These are phyloP conservation scores for Bhutanitis thaidina DNA, from an alignment of 2,888 invertebrate genomes.

Conservation along the genomic window DNA sequence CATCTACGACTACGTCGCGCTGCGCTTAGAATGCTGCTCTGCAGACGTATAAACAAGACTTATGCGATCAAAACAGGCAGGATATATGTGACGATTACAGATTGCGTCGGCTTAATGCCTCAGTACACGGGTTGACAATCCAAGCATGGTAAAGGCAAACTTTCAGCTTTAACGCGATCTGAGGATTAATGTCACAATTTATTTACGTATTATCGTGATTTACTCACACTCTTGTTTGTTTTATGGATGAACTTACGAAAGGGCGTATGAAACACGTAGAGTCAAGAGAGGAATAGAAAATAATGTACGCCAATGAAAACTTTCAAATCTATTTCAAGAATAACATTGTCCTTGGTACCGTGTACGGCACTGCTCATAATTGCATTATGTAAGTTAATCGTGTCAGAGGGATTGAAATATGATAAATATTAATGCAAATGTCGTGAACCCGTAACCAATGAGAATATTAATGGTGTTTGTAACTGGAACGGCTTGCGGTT, in stretches of 20 bases:
- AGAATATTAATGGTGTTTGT: slow-evolving; percentile 10
- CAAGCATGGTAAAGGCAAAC: neutral
- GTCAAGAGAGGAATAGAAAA: too few species aligned
- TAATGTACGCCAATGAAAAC: too few species aligned
- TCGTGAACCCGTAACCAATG: slow-evolving; percentile 22
- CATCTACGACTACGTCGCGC: slow-evolving; percentile 30
- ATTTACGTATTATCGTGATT: slow-evolving; percentile 8
- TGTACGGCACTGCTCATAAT: too few species aligned
- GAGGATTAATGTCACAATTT: slow-evolving; percentile 6
- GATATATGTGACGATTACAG: slow-evolving; percentile 3
- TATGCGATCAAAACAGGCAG: slow-evolving; percentile 10
- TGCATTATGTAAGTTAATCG: slow-evolving; percentile 17
- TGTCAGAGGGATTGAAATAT: slow-evolving; percentile 34
- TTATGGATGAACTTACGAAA: neutral
- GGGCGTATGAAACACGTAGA: too few species aligned
- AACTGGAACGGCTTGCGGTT: slow-evolving; percentile 4
- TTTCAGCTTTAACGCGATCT: slow-evolving; percentile 10
- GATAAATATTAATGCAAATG: slow-evolving; percentile 34
- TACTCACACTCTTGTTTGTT: neutral
- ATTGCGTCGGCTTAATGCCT: slow-evolving; percentile 6
- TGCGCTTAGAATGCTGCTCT: slow-evolving; percentile 23
- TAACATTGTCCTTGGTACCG: too few species aligned
- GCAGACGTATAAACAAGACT: slow-evolving; percentile 28
- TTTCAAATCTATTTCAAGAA: too few species aligned
- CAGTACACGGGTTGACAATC: slow-evolving; percentile 5